Base-by-base conservation (phyloP, 2,888 invertebrate species). In the Ophonus ardosiacus region DNA sequence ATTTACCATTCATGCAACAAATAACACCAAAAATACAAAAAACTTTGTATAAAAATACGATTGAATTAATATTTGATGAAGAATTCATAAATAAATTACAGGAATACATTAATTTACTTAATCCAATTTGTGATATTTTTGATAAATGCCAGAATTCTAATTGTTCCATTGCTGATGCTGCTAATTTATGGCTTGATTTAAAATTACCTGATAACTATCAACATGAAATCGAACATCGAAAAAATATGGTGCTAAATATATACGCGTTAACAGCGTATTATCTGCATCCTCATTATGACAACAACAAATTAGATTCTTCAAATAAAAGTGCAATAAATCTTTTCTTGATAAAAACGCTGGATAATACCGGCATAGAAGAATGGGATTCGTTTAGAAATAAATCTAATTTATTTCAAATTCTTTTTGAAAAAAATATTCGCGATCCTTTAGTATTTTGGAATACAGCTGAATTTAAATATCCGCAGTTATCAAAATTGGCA, bases 41-140 rank as follows among this genome's bases (percentile, higher is more conserved):
- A 21, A 82, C 57, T 57, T 10, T 82, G 17, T 56, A 63, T 59
- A 43, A n/a, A 10, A 24, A 5, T 71, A 17, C n/a, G 1, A 74
- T 76, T 8, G 57, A n/a, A n/a, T 7, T 85, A 56, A 82, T 85
- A 24, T 86, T 86, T 80, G 86, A 86, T 74, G 71, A 86, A 7
- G 18, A 74, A 31, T 86, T 86, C 65, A 24, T 84, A 51, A 43
- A 71, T 13, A 43, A 21, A 31, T 76, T 86, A n/a, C 40, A 68
- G 17, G 84, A 84, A 18, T 80, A 81, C 18, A 71, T 85, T n/a
- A 13, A 59, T 59, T 18, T 84, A 17, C 68, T 86, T 5, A 24
- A 84, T n/a, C 84, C 84, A 10, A 80, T 86, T 31, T 84, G 80
- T 65, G 17, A 24, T 38, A 24, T 83, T 38, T 57, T 82, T 63